Base-by-base conservation (phyloP, 2,888 invertebrate genomes). In the Catotricha subobsoleta region DNA sequence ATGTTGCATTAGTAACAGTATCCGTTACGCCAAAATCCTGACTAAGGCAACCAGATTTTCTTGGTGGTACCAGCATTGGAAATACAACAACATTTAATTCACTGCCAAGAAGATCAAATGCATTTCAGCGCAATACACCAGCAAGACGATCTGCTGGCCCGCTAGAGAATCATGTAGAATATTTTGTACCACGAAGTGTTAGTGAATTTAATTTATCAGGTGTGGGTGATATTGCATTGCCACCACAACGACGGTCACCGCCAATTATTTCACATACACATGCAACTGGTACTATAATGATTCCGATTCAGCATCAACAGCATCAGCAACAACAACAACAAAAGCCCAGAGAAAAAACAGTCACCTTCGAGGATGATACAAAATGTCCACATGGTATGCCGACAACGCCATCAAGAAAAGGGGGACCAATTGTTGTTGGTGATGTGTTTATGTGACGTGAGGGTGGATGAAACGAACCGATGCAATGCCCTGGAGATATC, bases 391-490 rank as follows among this genome's bases (percentile, higher is more conserved):
- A 67, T 48, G 60, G 60, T 12, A 53, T 64, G 52, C 59, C 60
- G 46, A 56, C 59, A 18, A 63, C 62, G 42, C 62, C 63, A 15
- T 54, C 61, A 16, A 62, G 61, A 45, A 44, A 46, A 12, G 47
- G 47, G 3, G 20, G n/a, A 35, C 39, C 28, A 9, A 40, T 20
- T 21, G 63, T 67, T 44, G 64, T 72, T 37, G 75, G 74, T 44
- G 81, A 81, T 58, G 76, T 82, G 51, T 83, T 82, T 58, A 83
- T 82, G 82, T 83, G 80, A 82, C 76, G 69, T 47, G 57, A 57
- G 49, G 52, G 54, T 40, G 49, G 52, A 50, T 58, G 60, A 59
- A 50, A 43, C 47, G 47, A 48, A 28, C 37, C 40, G 16, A 39
- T 28, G 27, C 41, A 42, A 37, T 42, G 30, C 18, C 42, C 42